Evolutionary conservation across 2,888 invertebrate species (phyloP), one percentile per base, ranked within the genome.

Genomic region (Nymphalis polychloros): DNA sequence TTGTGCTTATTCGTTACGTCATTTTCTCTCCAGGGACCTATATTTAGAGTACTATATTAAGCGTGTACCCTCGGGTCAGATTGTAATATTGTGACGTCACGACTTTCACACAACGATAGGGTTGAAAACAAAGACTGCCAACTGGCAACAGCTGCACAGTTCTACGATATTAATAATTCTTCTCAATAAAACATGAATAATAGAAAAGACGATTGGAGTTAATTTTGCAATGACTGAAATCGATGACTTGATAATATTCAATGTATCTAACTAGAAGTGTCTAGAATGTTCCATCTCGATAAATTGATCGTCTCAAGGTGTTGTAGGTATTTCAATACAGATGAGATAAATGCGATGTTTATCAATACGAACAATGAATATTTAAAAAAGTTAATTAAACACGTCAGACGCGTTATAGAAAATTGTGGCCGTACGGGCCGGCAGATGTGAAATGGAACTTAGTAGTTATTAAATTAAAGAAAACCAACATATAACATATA

Each of bases 51-150:
- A 19, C 62, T 67, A 68, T 68, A 67, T 64, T 64, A 59, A 46
- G 61, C 57, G 19, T 59, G 72, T 72, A 70, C 50, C 64, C 64
- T 62, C 59, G 66, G 70, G 59, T 64, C 63, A 62, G 63, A 63
- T 63, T 65, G 61, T 63, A 64, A 63, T 69, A 63, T 63, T 48
- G 55, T 69, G 71, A 71, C 69, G 71, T 68, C 72, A 72, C 63
- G 35, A 31, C 57, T 57, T 55, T 41, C 35, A 55, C 47, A 46
- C 52, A 35, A 31, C 41, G 41, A 64, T 63, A 60, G 66, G 67
- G 67, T 68, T 49, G 63, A 48, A 69, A 64, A 72, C 53, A 68
- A 64, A 65, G 48, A 49, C 31, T 10, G 63, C 46, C n/a, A 27
- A 41, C n/a, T 41, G 35, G 35, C 19, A 57, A 64, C 59, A 64